A percentile compares a stretch with the other conserved stretches of the same genome.
Conservation (phyloP, 2,113 vertebrate genomes). For the Microtus oregoni region DNA sequence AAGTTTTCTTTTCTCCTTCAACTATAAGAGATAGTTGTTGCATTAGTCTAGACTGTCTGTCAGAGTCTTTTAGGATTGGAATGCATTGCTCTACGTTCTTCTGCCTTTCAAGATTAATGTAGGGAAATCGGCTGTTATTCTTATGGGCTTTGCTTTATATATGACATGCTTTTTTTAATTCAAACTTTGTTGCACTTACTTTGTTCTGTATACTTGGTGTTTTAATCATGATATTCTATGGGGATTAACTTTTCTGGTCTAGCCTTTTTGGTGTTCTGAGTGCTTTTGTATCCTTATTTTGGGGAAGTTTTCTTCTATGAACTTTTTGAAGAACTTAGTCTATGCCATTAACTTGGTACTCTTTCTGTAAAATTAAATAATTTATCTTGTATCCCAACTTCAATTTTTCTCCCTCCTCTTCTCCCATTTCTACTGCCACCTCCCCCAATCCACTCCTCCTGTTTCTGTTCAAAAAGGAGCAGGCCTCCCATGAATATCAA, state of each 20-base stretch:
- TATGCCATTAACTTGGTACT: not conserved
- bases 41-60: not conserved
- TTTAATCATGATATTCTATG: not conserved
- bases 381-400: not conserved
- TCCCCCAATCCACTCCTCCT: not conserved
- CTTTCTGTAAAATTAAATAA: not conserved
- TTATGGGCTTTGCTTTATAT: not conserved
- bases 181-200: not conserved
- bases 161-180: not conserved
- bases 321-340: not conserved
- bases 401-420: not conserved
- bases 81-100: not conserved
- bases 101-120: not conserved
- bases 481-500: not conserved
- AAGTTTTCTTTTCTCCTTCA: not conserved
- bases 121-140: not conserved
- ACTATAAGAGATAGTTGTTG: not conserved
- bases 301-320: not conserved
- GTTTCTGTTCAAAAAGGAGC: not conserved
- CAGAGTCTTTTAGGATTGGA: not conserved
- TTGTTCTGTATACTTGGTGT: not conserved
- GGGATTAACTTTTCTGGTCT: not conserved
- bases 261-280: not conserved
- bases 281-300: not conserved
- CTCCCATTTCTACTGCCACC: not conserved